phyloP scores from a whole-genome alignment of 2,888 invertebrate genomes.

The Maniola hyperantus region DNA sequence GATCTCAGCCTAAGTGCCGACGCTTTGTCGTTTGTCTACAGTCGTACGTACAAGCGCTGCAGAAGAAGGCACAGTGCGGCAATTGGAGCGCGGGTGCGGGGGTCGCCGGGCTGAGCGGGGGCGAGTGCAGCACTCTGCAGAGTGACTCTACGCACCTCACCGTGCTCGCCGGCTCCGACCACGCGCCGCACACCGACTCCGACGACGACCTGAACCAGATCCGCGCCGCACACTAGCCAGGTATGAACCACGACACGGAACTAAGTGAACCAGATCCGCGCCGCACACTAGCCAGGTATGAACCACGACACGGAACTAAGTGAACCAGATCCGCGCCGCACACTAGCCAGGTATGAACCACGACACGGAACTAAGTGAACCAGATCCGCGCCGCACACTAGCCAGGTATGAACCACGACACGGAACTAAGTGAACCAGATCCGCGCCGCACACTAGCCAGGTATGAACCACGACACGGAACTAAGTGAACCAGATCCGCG shows the following conservation, averaged over 20 bases:
- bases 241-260: no score
- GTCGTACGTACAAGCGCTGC: slow-evolving; percentile 91
- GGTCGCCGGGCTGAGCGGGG: slow-evolving; percentile 79
- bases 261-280: slow-evolving; percentile 66
- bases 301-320: no score
- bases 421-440: slow-evolving; percentile 71
- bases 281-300: slow-evolving; percentile 52
- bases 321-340: slow-evolving; percentile 63
- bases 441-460: slow-evolving; percentile 56
- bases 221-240: slow-evolving; percentile 55
- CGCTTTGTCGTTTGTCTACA: no score
- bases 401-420: no score
- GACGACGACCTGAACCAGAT: slow-evolving; percentile 80
- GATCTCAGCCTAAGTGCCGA: no score
- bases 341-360: slow-evolving; percentile 50
- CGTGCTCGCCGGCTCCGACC: slow-evolving; percentile 87
- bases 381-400: slow-evolving; percentile 65
- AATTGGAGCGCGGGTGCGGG: slow-evolving; percentile 72
- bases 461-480: no score
- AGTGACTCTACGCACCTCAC: slow-evolving; percentile 91
- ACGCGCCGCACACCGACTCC: slow-evolving; percentile 81
- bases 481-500: slow-evolving; percentile 66
- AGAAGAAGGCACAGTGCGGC: slow-evolving; percentile 86
- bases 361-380: no score
- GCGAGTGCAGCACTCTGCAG: slow-evolving; percentile 89